Percentiles rank a stretch among this genome's conserved stretches.
Evolutionary conservation across 37 sponge, comb jelly and placozoan genomes (phyloP).

Genomic region (Haliclona indistincta): DNA sequence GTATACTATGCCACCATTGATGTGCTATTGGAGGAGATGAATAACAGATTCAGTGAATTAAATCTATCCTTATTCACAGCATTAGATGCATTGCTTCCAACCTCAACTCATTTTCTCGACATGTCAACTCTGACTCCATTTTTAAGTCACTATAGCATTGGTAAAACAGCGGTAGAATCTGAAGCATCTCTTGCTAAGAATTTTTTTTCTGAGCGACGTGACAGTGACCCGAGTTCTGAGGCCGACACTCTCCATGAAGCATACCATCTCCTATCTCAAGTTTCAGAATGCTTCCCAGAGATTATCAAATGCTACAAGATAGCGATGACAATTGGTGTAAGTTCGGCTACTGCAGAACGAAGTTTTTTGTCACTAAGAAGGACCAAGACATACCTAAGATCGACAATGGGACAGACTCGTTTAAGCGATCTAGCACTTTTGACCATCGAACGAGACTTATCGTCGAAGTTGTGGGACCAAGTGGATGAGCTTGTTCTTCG

Average conservation of each 20-base stretch:
- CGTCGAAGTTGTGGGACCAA: no score
- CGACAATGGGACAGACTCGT: no score
- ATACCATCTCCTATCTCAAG: background rate
- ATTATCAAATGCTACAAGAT: background rate
- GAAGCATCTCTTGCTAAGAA: background rate
- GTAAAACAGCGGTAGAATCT: background rate
- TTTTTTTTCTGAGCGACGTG: background rate
- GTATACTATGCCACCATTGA: constrained; percentile 13
- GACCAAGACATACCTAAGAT: background rate
- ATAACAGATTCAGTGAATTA: constrained; percentile 3
- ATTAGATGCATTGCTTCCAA: constrained; percentile 11
- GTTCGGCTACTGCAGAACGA: constrained; percentile 3
- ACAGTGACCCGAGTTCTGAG: no score
- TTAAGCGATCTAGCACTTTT: no score
- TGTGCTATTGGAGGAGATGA: constrained; percentile 5
- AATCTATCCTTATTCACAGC: background rate
- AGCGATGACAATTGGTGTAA: constrained; percentile 16
- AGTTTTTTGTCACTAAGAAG: background rate
- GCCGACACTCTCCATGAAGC: background rate
- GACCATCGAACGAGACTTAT: no score
- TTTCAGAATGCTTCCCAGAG: background rate
- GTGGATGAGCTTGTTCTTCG: no score
- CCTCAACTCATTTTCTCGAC: constrained; percentile 2
- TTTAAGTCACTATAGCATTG: constrained; percentile 7
- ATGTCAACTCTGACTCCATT: constrained; percentile 6